Base-by-base conservation (phyloP, 2,113 vertebrate species). In the Tautogolabrus adspersus region DNA sequence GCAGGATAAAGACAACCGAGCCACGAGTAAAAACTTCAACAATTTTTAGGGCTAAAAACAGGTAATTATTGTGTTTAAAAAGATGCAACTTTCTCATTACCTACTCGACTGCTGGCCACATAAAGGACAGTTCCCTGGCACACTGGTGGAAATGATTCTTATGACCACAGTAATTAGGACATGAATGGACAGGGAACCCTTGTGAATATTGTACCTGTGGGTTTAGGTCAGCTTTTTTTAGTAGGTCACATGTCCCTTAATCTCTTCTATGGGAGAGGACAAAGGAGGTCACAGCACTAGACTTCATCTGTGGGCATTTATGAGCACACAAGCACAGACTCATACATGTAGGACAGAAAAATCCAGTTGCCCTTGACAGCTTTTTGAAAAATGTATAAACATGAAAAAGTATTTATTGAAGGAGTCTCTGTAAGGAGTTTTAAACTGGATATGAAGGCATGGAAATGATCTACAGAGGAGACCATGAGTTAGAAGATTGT, bases 211-310 rank as follows among this genome's bases (percentile, higher is more conserved):
- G 81, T 82, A 75, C 79, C 58, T 18, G 6, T 78, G 84, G 78
- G 76, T 61, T 77, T 49, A 34, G 83, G 87, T 93, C 88, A 92
- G 89, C 89, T 81, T 68, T 90, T 91, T 91, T 89, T 87, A 91
- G 61, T 87, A 83, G 89, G 88, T 88, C 86, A 87, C 75, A 68
- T 51, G 46, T 73, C 77, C 82, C 67, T 67, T 56, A 26, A 63
- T 77, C 34, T 72, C 63, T 59, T n/a, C 59, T 42, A 13, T 40
- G 61, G 22, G 58, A 4, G 40, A 54, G 66, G 21, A 76, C 38
- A 52, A 71, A 79, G 30, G 19, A 72, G 70, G n/a, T 23, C 18
- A 42, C 1, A 2, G 21, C 46, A 59, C 19, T 51, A 49, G 51
- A 57, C 47, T 56, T 23, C 42, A 64, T 34, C 26, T 34, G 37